phyloP scores from a whole-genome alignment of 2,113 vertebrate species.

The Cottus gobio region DNA sequence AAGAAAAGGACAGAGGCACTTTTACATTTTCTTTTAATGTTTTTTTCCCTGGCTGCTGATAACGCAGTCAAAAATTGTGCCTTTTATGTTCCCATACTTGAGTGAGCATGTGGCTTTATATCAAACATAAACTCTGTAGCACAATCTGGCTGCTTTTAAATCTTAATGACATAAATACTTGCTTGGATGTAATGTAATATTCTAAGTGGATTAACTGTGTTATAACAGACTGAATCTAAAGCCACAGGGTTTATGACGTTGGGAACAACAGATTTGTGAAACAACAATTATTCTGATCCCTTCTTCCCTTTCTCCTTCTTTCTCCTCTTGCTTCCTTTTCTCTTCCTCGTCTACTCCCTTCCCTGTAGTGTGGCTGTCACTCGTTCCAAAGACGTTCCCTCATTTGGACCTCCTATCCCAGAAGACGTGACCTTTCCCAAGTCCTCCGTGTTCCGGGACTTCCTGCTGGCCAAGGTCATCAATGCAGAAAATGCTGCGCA shows the following conservation, averaged over 20 bases:
- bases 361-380: conserved; percentile 92
- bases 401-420: conserved; percentile 96
- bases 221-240: conserved; percentile 14
- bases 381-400: conserved; percentile 96
- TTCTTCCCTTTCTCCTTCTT: background rate
- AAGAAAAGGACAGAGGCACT: background rate
- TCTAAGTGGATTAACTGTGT: conserved; percentile 15
- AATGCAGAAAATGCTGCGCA: conserved; percentile 98
- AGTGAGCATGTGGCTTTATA: conserved; percentile 14
- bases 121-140: background rate
- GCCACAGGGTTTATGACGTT: background rate
- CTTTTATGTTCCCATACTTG: conserved; percentile 1
- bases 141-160: conserved; percentile 11
- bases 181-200: conserved; percentile 10
- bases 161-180: conserved; percentile 19
- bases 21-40: conserved; percentile 1
- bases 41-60: background rate
- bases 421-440: conserved; percentile 97
- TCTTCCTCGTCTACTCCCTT: conserved; percentile 19
- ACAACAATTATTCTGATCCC: background rate
- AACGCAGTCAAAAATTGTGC: background rate
- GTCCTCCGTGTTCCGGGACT: conserved; percentile 98
- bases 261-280: conserved; percentile 4
- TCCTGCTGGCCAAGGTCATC: conserved; percentile 96
- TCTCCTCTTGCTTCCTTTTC: background rate